Evolutionary conservation across 2,888 invertebrate species (phyloP).

Genomic region (Andrena haemorrhoa): DNA sequence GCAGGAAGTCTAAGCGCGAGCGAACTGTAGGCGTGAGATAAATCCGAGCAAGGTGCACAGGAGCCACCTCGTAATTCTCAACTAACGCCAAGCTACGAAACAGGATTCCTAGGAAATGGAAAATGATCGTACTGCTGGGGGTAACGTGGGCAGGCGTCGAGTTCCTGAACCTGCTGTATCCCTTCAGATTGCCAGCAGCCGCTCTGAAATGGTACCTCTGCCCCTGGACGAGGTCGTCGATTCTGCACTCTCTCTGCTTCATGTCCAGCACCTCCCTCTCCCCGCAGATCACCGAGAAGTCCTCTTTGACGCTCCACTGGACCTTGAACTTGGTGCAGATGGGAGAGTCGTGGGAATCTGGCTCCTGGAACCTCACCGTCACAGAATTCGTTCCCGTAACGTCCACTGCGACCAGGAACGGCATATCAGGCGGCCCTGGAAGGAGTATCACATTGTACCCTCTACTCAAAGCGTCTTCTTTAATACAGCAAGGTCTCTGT

Average conservation of each 20-base stretch:
- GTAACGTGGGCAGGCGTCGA: conserved; percentile 94
- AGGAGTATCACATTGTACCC: not conserved
- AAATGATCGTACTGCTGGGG: conserved; percentile 92
- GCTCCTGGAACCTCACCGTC: conserved; percentile 89
- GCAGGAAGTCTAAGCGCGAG: no score
- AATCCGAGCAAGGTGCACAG: no score
- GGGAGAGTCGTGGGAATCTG: conserved; percentile 90
- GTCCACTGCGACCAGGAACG: conserved; percentile 92
- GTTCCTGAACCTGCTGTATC: conserved; percentile 92
- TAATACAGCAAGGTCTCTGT: not conserved
- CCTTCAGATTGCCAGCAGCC: conserved; percentile 96
- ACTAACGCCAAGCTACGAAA: no score
- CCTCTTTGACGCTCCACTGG: conserved; percentile 96
- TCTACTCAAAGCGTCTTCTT: not conserved
- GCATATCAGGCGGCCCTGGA: conserved; percentile 91
- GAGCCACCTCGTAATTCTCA: no score
- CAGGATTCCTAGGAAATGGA: not conserved
- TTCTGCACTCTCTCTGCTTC: conserved; percentile 87
- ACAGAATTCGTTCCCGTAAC: conserved; percentile 89
- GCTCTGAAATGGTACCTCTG: conserved; percentile 95
- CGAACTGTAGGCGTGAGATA: no score
- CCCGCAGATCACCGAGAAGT: conserved; percentile 93
- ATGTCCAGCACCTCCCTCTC: conserved; percentile 91
- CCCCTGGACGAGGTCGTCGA: conserved; percentile 93
- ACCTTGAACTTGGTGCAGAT: conserved; percentile 97